A percentile compares a stretch with the other conserved stretches of the same genome.
These are phyloP conservation scores for Sander vitreus DNA, from an alignment of 2,113 vertebrate genomes.

Conservation along the genomic window DNA sequence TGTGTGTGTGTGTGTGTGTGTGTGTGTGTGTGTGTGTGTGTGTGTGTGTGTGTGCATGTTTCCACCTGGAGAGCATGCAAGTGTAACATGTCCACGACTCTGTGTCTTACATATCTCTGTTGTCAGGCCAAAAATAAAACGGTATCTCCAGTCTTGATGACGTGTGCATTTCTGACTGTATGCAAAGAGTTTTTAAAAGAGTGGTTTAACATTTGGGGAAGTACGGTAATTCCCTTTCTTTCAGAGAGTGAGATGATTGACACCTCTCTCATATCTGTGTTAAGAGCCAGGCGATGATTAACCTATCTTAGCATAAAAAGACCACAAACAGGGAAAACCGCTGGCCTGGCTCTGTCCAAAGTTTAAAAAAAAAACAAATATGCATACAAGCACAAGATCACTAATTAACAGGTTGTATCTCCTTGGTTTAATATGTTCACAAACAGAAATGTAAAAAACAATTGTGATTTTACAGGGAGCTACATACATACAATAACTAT, in stretches of 20 bases:
- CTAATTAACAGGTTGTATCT: too few relatives aligned
- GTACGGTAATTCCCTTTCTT: background rate
- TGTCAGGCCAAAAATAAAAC: constrained; percentile 13
- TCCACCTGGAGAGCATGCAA: constrained; percentile 31
- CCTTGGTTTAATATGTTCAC: too few relatives aligned
- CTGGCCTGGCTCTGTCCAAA: too few relatives aligned
- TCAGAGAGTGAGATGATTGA: background rate
- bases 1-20: constrained; percentile 14
- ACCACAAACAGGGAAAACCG: background rate
- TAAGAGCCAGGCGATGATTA: background rate
- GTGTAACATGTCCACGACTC: constrained; percentile 16
- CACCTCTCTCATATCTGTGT: background rate
- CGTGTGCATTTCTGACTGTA: background rate
- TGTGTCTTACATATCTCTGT: constrained; percentile 19
- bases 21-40: constrained; percentile 11
- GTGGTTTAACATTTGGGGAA: background rate
- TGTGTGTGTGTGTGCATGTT: constrained; percentile 30
- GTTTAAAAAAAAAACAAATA: too few relatives aligned
- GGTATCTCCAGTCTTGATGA: background rate
- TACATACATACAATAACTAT: too few relatives aligned
- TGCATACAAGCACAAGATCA: too few relatives aligned
- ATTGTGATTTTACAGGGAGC: too few relatives aligned
- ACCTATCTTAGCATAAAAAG: background rate
- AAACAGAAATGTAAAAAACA: too few relatives aligned
- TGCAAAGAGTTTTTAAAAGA: background rate